phyloP scores from a whole-genome alignment of 2,113 vertebrate species.

The Arothron firmamentum region DNA sequence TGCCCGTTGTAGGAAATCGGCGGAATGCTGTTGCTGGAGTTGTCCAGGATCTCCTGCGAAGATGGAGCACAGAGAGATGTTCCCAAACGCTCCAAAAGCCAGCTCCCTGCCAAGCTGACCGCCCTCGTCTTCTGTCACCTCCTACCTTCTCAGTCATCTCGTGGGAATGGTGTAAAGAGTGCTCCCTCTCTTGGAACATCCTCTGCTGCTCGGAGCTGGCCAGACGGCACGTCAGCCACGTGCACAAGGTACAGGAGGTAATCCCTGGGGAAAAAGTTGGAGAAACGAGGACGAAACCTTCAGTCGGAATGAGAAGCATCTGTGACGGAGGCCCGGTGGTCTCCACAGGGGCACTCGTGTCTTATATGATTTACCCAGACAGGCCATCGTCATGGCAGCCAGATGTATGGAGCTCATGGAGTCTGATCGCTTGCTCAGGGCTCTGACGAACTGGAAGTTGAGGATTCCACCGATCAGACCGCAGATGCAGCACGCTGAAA shows the following conservation, averaged over 20 bases:
- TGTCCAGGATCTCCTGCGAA: conserved; percentile 91
- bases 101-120: too few relatives aligned
- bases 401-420: conserved; percentile 85
- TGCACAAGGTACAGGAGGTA: conserved; percentile 91
- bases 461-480: conserved; percentile 97
- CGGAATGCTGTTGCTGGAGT: conserved; percentile 88
- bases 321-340: too few relatives aligned
- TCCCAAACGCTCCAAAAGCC: too few relatives aligned
- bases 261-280: conserved; percentile 72
- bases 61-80: conserved; percentile 23
- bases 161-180: conserved; percentile 96
- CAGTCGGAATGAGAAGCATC: background rate
- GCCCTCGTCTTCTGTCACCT: too few relatives aligned
- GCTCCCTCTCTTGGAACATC: conserved; percentile 98
- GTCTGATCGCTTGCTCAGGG: conserved; percentile 84
- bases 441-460: conserved; percentile 97
- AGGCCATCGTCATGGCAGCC: conserved; percentile 92
- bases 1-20: conserved; percentile 90
- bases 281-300: background rate
- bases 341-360: background rate
- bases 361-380: conserved; percentile 74
- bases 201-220: conserved; percentile 97
- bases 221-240: conserved; percentile 96
- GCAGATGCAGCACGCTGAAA: conserved; percentile 98
- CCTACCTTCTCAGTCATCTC: conserved; percentile 95